Evolutionary conservation across 1,140 invertebrate species (phyloP), one percentile per base, ranked within the genome.

Genomic region (Brachionus calyciflorus): DNA sequence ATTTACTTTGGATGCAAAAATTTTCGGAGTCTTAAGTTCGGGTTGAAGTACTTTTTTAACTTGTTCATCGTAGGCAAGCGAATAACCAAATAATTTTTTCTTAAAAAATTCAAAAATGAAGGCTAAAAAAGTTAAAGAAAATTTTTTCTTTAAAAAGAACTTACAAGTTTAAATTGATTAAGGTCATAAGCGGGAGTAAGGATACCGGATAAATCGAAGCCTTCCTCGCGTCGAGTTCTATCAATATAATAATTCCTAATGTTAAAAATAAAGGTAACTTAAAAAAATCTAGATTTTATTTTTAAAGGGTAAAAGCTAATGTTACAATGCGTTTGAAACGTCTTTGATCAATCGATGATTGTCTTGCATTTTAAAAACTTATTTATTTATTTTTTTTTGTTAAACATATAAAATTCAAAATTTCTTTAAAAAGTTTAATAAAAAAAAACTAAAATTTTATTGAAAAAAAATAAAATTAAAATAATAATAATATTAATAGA

Each of bases 241-340:
- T 73, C 46, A 30, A 73, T 55, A 28, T 73, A 73, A 40, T 73
- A 73, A 51, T 73, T 49, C 51, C 69, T 73, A 5, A 19, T 0
- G 48, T 21, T 19, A 24, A 21, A 70, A 30, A n/a, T 44, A n/a
- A 28, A 37, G 4, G 3, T 37, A 37, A 37, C 9, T 9, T 14
- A 49, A 49, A 70, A 33, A 19, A 9, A 14, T 40, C 19, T 1
- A 12, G 1, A n/a, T 44, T 26, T 12, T 1, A 41, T 2, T 51
- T 5, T 9, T 33, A 2, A 41, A 24, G 14, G 17, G 19, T 24
- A 51, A 40, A 48, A n/a, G 10, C 24, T 30, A 26, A 33, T 51
- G n/a, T 53, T 30, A 73, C 69, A 73, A 49, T 49, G 69, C 69
- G 46, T 73, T 55, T 12, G 69, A 73, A 14, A 73, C 69, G 69